Evolutionary conservation across 2,888 invertebrate species (phyloP).

Genomic region (Drosophila nr. perissopoda): DNA sequence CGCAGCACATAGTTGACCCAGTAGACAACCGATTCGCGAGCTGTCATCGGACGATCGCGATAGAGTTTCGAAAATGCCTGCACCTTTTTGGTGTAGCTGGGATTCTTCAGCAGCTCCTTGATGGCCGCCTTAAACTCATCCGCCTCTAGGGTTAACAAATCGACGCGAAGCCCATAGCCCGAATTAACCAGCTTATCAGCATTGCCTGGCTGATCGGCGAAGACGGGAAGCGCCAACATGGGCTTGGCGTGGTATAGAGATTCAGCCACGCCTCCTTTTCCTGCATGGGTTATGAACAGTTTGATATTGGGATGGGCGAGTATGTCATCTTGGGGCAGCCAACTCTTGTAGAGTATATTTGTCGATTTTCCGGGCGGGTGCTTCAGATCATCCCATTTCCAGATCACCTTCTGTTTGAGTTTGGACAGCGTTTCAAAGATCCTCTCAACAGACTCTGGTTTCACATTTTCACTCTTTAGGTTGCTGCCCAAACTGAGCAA

Average conservation of each 20-base stretch:
- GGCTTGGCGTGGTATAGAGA: slow-evolving; percentile 87
- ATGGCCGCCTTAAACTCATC: slow-evolving; percentile 58
- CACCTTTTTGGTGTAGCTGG: slow-evolving; percentile 76
- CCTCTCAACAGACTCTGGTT: slow-evolving; percentile 85
- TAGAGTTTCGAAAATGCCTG: slow-evolving; percentile 85
- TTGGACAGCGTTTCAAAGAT: slow-evolving; percentile 87
- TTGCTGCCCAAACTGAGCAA: slow-evolving; percentile 85
- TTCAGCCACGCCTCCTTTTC: slow-evolving; percentile 88
- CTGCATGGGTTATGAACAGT: slow-evolving; percentile 89
- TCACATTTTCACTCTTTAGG: slow-evolving; percentile 83
- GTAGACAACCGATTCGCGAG: slow-evolving; percentile 86
- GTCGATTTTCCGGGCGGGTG: slow-evolving; percentile 83
- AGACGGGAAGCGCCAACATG: slow-evolving; percentile 82
- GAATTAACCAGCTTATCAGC: slow-evolving; percentile 65
- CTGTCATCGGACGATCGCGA: slow-evolving; percentile 86
- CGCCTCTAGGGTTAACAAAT: slow-evolving; percentile 57
- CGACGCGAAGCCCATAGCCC: slow-evolving; percentile 76
- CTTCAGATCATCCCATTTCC: slow-evolving; percentile 89
- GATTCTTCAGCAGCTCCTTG: slow-evolving; percentile 74
- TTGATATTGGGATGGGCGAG: slow-evolving; percentile 87
- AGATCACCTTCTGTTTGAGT: slow-evolving; percentile 88
- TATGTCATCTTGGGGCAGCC: slow-evolving; percentile 90
- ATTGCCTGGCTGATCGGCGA: slow-evolving; percentile 82
- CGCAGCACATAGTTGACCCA: slow-evolving; percentile 87
- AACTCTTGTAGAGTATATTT: slow-evolving; percentile 86